A percentile compares a stretch with the other conserved stretches of the same genome.
These are phyloP conservation scores for Dromius quadrimaculatus DNA, from an alignment of 2,888 invertebrate species.

Conservation along the genomic window DNA sequence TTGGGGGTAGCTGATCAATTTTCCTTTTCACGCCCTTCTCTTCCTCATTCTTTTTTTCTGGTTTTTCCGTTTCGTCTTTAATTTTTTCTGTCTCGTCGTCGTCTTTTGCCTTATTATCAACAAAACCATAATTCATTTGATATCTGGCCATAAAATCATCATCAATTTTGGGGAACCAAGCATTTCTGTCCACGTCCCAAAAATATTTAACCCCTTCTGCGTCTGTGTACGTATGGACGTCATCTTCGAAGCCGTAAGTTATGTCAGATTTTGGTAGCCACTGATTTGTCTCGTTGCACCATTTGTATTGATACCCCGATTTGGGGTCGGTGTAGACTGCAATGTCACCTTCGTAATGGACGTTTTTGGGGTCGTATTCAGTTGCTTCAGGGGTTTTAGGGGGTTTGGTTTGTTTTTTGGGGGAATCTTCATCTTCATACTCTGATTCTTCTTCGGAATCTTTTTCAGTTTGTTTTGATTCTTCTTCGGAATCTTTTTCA, in stretches of 20 bases:
- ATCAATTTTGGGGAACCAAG: constrained; percentile 98
- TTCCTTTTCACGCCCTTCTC: constrained; percentile 67
- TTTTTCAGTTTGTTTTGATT: neutral
- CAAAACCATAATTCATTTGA: constrained; percentile 94
- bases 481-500: neutral
- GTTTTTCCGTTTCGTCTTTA: constrained; percentile 56
- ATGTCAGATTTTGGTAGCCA: constrained; percentile 68
- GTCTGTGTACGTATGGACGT: constrained; percentile 85
- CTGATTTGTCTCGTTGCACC: constrained; percentile 72
- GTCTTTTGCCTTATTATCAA: constrained; percentile 70
- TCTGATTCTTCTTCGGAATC: constrained; percentile 14
- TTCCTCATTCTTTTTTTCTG: constrained; percentile 62
- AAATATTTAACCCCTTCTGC: constrained; percentile 90
- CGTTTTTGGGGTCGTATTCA: constrained; percentile 67
- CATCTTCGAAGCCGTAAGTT: constrained; percentile 79
- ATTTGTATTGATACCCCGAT: constrained; percentile 76
- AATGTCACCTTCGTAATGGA: constrained; percentile 77
- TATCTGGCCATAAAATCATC: constrained; percentile 97
- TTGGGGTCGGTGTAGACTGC: constrained; percentile 83
- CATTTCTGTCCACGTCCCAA: constrained; percentile 91
- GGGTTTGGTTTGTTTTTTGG: constrained; percentile 10
- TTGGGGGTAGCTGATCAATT: constrained; percentile 67
- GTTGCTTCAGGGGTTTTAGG: constrained; percentile 19
- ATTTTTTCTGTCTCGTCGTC: constrained; percentile 58
- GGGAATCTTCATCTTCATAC: neutral